Evolutionary conservation across 2,797 vertebrate genomes (phyloP), one percentile per base, ranked within the genome.

Genomic region (Chromis chromis): DNA sequence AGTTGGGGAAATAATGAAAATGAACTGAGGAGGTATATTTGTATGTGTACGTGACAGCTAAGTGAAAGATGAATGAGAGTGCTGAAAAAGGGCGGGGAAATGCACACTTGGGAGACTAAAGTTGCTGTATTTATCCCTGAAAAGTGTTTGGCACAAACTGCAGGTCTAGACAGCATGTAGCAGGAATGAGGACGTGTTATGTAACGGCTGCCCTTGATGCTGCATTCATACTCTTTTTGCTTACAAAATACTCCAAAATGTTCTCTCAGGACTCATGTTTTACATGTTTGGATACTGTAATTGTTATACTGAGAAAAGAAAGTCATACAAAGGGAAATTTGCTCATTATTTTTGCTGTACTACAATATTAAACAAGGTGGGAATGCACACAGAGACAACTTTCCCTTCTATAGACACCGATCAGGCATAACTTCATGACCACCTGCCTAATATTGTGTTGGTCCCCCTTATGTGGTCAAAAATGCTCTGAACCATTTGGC

Each of bases 81-180:
- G 19, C 42, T 62, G 28, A 63, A 52, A 62, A 39, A 3, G 4
- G 16, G 53, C 7, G 17, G 42, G 21, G 28, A 24, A 9, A 22
- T 17, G 44, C 17, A 31, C 24, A 60, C 36, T 9, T 24, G 19
- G 53, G 63, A 50, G 42, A 65, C 31, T 73, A 62, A 11, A 81
- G 79, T 66, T 31, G 21, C 14, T 71, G 36, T 21, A 24, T 63
- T 80, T 70, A 60, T 72, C 65, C 61, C 16, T 63, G 65, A 69
- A 73, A 63, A 69, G 44, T 40, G 52, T 70, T 76, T 72, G 63
- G 48, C 64, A 72, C 55, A 65, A 75, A 57, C 40, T 44, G 33
- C 44, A 65, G 48, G 58, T 80, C 74, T 70, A 72, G 50, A 75
- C 67, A 36, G 46, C 39, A 54, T 50, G 65, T 22, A 61, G 74